Conservation (phyloP, 2,888 invertebrate genomes). For the Portevinia maculata region DNA sequence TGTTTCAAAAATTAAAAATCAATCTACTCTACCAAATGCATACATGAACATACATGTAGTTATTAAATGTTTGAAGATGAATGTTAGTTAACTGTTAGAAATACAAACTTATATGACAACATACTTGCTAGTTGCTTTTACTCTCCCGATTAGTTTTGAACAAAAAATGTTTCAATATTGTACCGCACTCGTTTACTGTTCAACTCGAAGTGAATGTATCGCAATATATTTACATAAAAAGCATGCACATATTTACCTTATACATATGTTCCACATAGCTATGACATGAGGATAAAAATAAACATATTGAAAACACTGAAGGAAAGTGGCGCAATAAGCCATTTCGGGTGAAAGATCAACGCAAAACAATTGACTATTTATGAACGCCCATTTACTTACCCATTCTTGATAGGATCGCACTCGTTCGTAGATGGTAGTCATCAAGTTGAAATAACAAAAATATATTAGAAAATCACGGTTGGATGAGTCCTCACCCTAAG, state of each 20-base stretch:
- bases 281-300: conserved; percentile 38
- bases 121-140: neutral
- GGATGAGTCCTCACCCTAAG: conserved; percentile 75
- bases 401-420: conserved; percentile 2
- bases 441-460: conserved; percentile 40
- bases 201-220: conserved; percentile 49
- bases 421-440: conserved; percentile 8
- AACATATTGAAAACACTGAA: conserved; percentile 62
- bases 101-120: neutral
- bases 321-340: conserved; percentile 42
- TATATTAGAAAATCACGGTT: conserved; percentile 73
- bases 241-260: conserved; percentile 50
- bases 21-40: too few species aligned
- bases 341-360: conserved; percentile 68
- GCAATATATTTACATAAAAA: conserved; percentile 52
- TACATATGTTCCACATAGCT: conserved; percentile 67
- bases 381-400: conserved; percentile 47
- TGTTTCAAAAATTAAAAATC: too few species aligned
- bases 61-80: too few species aligned
- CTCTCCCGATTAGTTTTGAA: neutral
- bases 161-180: neutral
- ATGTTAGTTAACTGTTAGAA: neutral
- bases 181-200: conserved; percentile 59
- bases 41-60: too few species aligned
- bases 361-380: conserved; percentile 71